phyloP scores from a whole-genome alignment of 2,113 vertebrate genomes.

The Corythornis vintsioides region DNA sequence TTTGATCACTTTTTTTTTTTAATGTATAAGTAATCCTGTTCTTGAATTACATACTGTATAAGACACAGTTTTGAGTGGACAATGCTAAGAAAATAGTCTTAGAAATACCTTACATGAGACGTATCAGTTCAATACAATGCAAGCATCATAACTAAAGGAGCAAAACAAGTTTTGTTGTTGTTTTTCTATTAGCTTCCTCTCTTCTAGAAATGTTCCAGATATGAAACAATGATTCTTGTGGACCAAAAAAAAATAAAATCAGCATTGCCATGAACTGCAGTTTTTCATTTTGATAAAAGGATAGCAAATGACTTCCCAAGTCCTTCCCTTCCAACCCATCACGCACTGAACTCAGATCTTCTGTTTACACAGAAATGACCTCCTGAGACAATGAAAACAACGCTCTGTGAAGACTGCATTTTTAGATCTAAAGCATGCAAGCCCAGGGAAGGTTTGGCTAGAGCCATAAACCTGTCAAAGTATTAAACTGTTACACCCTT shows the following conservation, averaged over 20 bases:
- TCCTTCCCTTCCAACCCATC: not conserved
- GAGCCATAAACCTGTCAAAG: not conserved
- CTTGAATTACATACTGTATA: not conserved
- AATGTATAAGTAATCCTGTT: not conserved
- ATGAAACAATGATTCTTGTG: not conserved
- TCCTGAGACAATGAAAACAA: not conserved
- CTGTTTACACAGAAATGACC: not conserved
- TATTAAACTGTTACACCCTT: conserved; percentile 65
- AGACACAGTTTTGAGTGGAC: not conserved
- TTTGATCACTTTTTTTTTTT: not conserved
- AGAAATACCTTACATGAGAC: not conserved
- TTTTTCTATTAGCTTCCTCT: not conserved
- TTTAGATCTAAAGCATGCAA: not conserved
- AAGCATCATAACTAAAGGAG: not conserved
- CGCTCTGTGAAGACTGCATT: not conserved
- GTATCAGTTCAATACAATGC: not conserved
- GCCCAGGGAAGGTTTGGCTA: not conserved
- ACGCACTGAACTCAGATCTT: not conserved
- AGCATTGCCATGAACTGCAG: not conserved
- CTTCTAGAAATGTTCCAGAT: not conserved
- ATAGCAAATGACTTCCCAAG: not conserved
- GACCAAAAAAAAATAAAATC: not conserved
- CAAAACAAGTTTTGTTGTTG: not conserved
- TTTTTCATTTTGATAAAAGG: not conserved
- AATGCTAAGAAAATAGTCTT: not conserved